These are phyloP conservation scores for Sapajus apella DNA, from an alignment of 2,113 vertebrate species.

Conservation along the genomic window DNA sequence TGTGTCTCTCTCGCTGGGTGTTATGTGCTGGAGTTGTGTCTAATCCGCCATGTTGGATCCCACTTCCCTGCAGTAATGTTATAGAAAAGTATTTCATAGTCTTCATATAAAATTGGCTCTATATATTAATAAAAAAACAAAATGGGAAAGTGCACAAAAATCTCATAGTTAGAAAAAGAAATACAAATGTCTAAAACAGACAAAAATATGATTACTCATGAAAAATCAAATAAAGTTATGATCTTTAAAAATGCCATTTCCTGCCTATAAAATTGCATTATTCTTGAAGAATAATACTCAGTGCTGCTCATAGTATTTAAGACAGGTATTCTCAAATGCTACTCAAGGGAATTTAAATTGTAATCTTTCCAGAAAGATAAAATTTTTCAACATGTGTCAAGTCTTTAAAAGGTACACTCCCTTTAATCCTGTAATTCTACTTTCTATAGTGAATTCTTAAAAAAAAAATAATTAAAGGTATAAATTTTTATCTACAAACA, in stretches of 20 bases:
- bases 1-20: too few relatives aligned
- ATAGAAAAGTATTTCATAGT: neutral
- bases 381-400: neutral
- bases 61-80: neutral
- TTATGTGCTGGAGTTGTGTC: too few relatives aligned
- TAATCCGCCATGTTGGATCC: too few relatives aligned
- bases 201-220: conserved; percentile 16
- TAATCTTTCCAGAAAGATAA: neutral
- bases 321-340: neutral
- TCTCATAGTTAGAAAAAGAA: neutral
- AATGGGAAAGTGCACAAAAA: neutral
- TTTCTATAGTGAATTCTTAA: neutral
- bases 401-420: neutral
- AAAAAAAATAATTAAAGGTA: conserved; percentile 19
- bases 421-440: neutral
- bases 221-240: conserved; percentile 30
- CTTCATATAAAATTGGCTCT: conserved; percentile 30
- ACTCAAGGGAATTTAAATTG: conserved; percentile 15
- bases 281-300: conserved; percentile 37
- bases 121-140: conserved; percentile 8
- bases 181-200: conserved; percentile 19
- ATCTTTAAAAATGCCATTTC: conserved; percentile 8
- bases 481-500: neutral
- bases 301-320: neutral
- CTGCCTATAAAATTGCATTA: conserved; percentile 24